Conservation (phyloP, 2,797 vertebrate species). For the Trachurus trachurus region DNA sequence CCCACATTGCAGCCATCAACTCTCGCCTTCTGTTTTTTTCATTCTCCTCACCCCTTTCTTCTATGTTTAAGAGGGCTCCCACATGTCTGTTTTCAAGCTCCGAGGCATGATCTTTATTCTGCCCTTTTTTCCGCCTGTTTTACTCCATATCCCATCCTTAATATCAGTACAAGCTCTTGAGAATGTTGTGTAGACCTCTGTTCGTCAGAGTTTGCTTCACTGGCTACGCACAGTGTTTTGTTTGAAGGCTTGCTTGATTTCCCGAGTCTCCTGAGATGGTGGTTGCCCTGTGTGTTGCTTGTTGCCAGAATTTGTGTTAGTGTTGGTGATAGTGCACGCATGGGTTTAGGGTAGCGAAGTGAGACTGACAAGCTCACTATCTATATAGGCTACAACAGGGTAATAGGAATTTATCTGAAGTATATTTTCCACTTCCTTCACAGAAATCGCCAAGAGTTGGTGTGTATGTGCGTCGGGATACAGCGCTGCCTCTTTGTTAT, state of each 20-base stretch:
- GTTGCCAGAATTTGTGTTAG: conserved; percentile 18
- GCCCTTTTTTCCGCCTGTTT: conserved; percentile 25
- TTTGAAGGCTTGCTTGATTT: conserved; percentile 59
- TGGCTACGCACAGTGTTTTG: conserved; percentile 49
- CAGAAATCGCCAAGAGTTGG: not conserved
- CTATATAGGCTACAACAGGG: conserved; percentile 48
- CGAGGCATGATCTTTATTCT: conserved; percentile 30
- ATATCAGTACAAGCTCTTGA: conserved; percentile 44
- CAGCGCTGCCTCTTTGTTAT: conserved; percentile 33
- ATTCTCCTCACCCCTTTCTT: conserved; percentile 35
- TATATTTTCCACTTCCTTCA: conserved; percentile 17
- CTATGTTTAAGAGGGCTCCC: conserved; percentile 50
- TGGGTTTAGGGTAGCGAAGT: conserved; percentile 23
- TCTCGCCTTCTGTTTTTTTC: conserved; percentile 21
- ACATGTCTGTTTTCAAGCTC: conserved; percentile 42
- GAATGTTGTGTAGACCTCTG: conserved; percentile 40
- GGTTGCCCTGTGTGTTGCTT: conserved; percentile 8
- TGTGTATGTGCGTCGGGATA: conserved; percentile 7
- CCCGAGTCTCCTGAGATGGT: conserved; percentile 22
- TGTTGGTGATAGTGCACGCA: not conserved
- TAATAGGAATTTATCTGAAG: conserved; percentile 34
- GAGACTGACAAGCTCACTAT: conserved; percentile 38
- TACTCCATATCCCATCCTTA: conserved; percentile 43
- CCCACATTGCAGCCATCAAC: conserved; percentile 56
- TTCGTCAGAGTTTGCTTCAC: conserved; percentile 45